Base-by-base conservation (phyloP, 2,888 invertebrate genomes). In the Scelioninae gen. 1 region DNA sequence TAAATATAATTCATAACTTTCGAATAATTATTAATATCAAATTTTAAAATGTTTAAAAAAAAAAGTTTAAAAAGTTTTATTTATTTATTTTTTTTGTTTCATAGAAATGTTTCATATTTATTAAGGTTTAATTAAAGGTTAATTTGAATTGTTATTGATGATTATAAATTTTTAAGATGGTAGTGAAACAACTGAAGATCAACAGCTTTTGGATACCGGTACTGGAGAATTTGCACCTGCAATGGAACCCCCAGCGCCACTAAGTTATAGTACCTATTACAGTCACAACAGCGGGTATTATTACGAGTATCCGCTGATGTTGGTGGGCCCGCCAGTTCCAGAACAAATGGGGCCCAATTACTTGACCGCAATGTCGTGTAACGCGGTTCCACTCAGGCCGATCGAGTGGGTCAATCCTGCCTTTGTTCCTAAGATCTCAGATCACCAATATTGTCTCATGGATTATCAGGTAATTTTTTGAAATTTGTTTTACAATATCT, bases 371-470 rank as follows among this genome's bases (percentile, higher is more conserved):
- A 89, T 93, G 84, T 91, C 93, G 8, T 93, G 93, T 82, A 91
- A 91, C 11, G 92, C 93, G 31, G 91, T 93, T 43, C 93, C 93
- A 23, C 88, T 93, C 16, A 92, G 93, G 84, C 92, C 93, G 65
- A 90, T 93, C 45, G 93, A 93, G 66, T 93, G 93, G 93, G 92
- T 93, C 87, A 92, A 92, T 87, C 93, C 93, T 56, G 89, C 90
- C 55, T 91, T 90, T 83, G 88, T 91, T 84, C 90, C 92, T 75
- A 89, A 91, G 87, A 80, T 90, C 69, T 87, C 85, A 68, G 88
- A 86, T 56, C 90, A 90, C 62, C 90, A 88, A 66, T 91, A 91
- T 84, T 90, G 90, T 78, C 85, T 90, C 74, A 87, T 92, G 87
- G 89, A 91, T 77, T 91, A 90, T 81, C 91, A 91, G 89, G 91